Percentiles rank a stretch among this genome's conserved stretches.
These are phyloP conservation scores for Sminthopsis crassicaudata DNA, from an alignment of 2,113 vertebrate species.

Conservation along the genomic window DNA sequence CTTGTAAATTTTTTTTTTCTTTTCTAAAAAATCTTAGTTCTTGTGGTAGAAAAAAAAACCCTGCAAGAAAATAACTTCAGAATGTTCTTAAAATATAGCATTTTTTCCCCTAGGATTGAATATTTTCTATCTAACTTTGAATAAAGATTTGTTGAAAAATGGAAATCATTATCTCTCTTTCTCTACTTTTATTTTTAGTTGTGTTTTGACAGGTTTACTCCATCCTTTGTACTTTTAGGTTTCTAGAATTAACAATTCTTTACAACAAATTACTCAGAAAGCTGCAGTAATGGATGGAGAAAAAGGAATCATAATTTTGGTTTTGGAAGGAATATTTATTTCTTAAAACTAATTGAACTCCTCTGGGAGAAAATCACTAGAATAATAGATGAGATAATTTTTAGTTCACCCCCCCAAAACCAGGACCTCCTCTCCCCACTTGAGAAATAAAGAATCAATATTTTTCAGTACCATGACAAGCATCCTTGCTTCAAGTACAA, in stretches of 20 bases:
- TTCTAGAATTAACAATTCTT: conserved; percentile 18
- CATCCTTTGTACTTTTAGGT: not conserved
- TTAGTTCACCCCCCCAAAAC: not conserved
- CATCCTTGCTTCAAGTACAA: conserved; percentile 9
- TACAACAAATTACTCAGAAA: conserved; percentile 14
- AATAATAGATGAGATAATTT: not conserved
- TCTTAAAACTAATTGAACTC: conserved; percentile 33
- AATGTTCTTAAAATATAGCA: not conserved
- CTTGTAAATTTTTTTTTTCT: not conserved
- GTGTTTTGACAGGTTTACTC: not conserved
- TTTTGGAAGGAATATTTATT: conserved; percentile 7
- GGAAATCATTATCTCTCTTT: not conserved
- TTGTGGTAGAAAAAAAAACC: not conserved
- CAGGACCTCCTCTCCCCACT: not conserved
- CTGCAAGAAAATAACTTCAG: conserved; percentile 13
- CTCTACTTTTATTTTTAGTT: conserved; percentile 11
- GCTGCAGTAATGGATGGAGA: not conserved
- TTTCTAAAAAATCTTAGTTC: not conserved
- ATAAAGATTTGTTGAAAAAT: conserved; percentile 5
- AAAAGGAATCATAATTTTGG: conserved; percentile 36
- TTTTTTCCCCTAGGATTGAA: not conserved
- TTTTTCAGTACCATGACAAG: conserved; percentile 24
- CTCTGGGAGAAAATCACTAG: not conserved
- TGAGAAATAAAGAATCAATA: conserved; percentile 5
- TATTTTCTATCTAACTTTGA: not conserved